phyloP scores from a whole-genome alignment of 2,888 invertebrate species.

The Lasioglossum calceatum region DNA sequence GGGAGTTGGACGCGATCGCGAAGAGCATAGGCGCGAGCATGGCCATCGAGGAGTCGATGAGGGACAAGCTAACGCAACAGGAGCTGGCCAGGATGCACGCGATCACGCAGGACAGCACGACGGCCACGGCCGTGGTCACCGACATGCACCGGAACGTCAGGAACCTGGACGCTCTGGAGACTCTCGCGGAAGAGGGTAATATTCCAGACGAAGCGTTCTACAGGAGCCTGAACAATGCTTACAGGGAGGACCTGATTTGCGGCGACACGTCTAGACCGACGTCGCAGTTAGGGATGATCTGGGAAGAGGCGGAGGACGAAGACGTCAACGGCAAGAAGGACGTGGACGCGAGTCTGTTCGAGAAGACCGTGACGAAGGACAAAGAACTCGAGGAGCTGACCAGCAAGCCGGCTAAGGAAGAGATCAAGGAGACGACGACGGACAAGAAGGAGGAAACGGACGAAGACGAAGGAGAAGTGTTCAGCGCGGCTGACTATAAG shows the following conservation, averaged over 20 bases:
- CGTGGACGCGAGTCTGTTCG: constrained; percentile 58
- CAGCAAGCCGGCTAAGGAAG: constrained; percentile 64
- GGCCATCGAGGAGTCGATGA: constrained; percentile 80
- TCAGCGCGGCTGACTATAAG: constrained; percentile 91
- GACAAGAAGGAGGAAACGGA: constrained; percentile 85
- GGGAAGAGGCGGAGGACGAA: constrained; percentile 94
- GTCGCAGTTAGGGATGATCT: constrained; percentile 93
- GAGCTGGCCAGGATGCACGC: constrained; percentile 80
- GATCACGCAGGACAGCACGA: constrained; percentile 75
- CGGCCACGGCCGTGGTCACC: constrained; percentile 74
- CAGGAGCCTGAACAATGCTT: constrained; percentile 94
- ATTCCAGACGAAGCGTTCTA: constrained; percentile 94
- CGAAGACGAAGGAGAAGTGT: constrained; percentile 87
- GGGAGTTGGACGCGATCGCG: constrained; percentile 81
- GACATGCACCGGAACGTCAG: constrained; percentile 81
- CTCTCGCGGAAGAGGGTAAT: constrained; percentile 85
- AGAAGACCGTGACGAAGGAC: constrained; percentile 66
- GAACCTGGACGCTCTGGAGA: constrained; percentile 80
- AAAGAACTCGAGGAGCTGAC: constrained; percentile 64
- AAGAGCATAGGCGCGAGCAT: constrained; percentile 81
- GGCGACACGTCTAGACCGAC: constrained; percentile 87
- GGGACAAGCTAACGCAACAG: constrained; percentile 81
- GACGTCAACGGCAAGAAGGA: constrained; percentile 85
- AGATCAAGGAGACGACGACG: constrained; percentile 79
- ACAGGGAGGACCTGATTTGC: constrained; percentile 91